Conservation (phyloP, 1,140 invertebrate genomes). For the Drosophila busckii region DNA sequence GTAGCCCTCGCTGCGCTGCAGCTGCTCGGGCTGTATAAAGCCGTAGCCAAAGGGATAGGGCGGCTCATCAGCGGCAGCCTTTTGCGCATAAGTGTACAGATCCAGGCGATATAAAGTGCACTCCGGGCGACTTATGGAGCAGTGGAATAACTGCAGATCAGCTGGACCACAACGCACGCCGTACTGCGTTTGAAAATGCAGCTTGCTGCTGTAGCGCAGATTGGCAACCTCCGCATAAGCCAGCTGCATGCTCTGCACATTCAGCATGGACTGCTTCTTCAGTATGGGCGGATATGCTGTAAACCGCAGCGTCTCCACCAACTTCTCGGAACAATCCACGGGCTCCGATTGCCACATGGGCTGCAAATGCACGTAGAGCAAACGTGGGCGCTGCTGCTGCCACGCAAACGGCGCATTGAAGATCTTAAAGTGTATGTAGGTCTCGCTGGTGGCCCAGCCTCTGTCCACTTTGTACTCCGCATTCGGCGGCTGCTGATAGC, state of each 20-base stretch:
- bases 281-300: neutral
- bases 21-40: conserved; percentile 22
- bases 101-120: conserved; percentile 42
- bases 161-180: conserved; percentile 39
- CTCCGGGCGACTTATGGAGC: conserved; percentile 17
- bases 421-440: conserved; percentile 91
- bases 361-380: conserved; percentile 86
- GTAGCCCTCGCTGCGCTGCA: conserved; percentile 34
- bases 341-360: conserved; percentile 80
- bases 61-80: conserved; percentile 36
- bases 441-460: conserved; percentile 93
- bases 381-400: conserved; percentile 83
- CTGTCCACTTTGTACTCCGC: conserved; percentile 82
- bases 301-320: neutral
- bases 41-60: conserved; percentile 60
- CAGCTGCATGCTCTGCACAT: conserved; percentile 79
- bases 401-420: conserved; percentile 88
- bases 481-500: conserved; percentile 80
- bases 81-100: conserved; percentile 43
- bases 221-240: conserved; percentile 41
- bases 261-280: too few relatives aligned
- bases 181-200: conserved; percentile 35
- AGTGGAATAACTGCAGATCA: conserved; percentile 51
- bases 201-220: conserved; percentile 16
- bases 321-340: neutral